Conservation (phyloP, 2,113 vertebrate genomes). For the Rattus norvegicus region DNA sequence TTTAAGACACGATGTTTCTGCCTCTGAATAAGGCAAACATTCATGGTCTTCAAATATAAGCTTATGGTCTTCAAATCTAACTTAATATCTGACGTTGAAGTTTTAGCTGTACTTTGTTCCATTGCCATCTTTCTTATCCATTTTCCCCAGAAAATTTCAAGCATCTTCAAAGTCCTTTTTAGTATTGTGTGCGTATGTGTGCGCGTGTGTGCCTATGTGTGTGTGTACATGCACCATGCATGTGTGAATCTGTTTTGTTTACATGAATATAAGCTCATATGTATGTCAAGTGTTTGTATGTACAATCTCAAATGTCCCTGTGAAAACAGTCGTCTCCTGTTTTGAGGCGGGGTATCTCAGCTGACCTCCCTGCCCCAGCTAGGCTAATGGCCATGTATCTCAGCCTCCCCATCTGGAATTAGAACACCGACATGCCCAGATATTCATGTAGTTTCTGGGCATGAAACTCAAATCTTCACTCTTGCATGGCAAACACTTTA, state of each 20-base stretch:
- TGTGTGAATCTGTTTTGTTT: too few species aligned
- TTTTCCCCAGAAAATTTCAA: not conserved
- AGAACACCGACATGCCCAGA: too few species aligned
- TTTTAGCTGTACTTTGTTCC: not conserved
- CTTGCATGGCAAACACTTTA: not conserved
- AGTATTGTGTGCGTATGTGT: not conserved
- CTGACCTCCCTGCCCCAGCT: too few species aligned
- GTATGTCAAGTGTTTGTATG: not conserved
- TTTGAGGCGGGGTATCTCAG: not conserved
- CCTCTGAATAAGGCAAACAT: not conserved
- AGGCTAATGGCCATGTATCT: too few species aligned
- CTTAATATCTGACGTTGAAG: not conserved
- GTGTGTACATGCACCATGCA: not conserved
- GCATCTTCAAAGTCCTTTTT: not conserved
- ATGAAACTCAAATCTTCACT: not conserved
- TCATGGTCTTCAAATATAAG: not conserved
- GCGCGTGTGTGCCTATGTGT: not conserved
- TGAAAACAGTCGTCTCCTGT: not conserved
- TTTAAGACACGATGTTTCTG: not conserved
- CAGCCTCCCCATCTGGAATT: not conserved
- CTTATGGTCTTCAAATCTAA: not conserved
- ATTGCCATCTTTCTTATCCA: not conserved
- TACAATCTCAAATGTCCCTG: too few species aligned
- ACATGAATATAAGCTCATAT: not conserved
- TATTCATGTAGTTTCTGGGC: not conserved